Base-by-base conservation (phyloP, 2,888 invertebrate species). In the Mythimna loreyi region DNA sequence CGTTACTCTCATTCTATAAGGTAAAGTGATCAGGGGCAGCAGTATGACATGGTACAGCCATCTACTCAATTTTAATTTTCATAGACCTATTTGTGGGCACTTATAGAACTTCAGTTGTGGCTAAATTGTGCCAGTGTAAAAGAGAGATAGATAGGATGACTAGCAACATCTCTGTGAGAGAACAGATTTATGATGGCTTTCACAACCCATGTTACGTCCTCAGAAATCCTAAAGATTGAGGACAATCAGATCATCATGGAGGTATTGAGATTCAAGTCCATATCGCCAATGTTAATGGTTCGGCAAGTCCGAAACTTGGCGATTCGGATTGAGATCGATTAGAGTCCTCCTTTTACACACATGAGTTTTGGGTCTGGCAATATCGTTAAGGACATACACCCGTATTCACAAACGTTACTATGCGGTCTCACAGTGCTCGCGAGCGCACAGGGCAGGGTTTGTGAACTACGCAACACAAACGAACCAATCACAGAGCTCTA, bases 1-100 rank as follows among this genome's bases (percentile, higher is more conserved):
- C 63, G 45, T 80, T 72, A 75, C 62, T 68, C 53, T 67, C 50
- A 66, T 69, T 75, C 75, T 52, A 56, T 56, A 36, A 25, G 13
- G 6, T 3, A 23, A 9, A 43, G 1, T 16, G 16, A 55, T 7
- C 1, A 33, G 21, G 3, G 11, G 11, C 23, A 3, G 19, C 25
- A 25, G 8, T 19, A 19, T 3, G 28, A 52, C 19, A 19, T 28
- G 9, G 28, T 19, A 8, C 28, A 28, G 52, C 9, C 28, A 40
- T 40, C 5, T 3, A 40, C 16, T 40, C 13, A 16, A 40, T 40
- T 40, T 40, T 16, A 40, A 5, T 40, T 40, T 16, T 16, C 16
- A 16, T 36, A 13, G 40, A 5, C 16, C 16, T 40, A 4, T 16
- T 16, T 40, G 4, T 2, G 4, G 40, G 40, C 40, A 40, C 40